Evolutionary conservation across 2,888 invertebrate genomes (phyloP), one percentile per base, ranked within the genome.

Genomic region (Mylabris sibirica): DNA sequence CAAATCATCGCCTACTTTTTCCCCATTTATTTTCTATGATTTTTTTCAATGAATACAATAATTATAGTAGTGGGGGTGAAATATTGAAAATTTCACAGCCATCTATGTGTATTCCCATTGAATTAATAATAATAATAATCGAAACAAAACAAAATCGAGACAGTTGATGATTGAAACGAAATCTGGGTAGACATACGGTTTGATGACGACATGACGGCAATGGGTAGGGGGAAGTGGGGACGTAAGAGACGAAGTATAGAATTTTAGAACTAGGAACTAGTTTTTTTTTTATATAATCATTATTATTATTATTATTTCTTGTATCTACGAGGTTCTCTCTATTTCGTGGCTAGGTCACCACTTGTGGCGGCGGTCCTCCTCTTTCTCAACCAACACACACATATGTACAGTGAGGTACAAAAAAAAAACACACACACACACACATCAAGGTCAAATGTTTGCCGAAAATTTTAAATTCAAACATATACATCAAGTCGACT

Each of bases 321-420:
- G 11, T 35, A 35, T 35, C 35, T 35, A 35, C 35, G 35, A 35
- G n/a, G 49, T 20, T 49, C 44, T 49, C 44, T 49, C 49, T 49
- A 49, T 49, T 49, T 49, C 20, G 49, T 72, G 74, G 73, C 75
- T 77, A 75, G 76, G 69, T 69, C 69, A 69, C 64, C 69, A 69
- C 64, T 64, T 66, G 44, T 44, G 44, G 44, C 44, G 69, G 66
- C 69, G 64, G 69, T 38, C 38, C 38, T 69, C 69, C 69, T 69
- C 69, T 69, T 69, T 76, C 69, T 62, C 49, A 38, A 41, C 67
- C 38, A 44, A 44, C 44, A 17, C 44, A 41, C 14, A n/a, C 41
- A 4, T 5, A 41, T 30, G 26, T 30, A 30, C 26, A 30, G 30
- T 30, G 30, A 30, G 30, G 30, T 30, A 41, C 41, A 41, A n/a